These are phyloP conservation scores for Pegoplata infirma DNA, from an alignment of 2,888 invertebrate genomes.

Conservation along the genomic window DNA sequence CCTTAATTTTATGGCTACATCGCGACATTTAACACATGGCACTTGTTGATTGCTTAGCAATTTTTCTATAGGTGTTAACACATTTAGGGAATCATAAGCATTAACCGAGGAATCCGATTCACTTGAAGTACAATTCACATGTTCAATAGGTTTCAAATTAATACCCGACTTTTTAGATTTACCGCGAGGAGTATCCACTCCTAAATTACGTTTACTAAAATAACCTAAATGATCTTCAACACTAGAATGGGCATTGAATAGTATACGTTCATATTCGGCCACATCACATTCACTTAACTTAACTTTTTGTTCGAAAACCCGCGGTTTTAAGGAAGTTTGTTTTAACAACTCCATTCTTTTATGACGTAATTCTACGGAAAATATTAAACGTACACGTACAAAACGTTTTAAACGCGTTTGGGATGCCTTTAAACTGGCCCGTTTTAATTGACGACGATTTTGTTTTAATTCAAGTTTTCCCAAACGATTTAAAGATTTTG, in stretches of 20 bases:
- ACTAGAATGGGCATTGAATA: slow-evolving; percentile 69
- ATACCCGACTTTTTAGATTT: slow-evolving; percentile 6
- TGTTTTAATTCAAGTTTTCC: slow-evolving; percentile 74
- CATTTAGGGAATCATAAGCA: slow-evolving; percentile 20
- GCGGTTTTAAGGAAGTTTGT: slow-evolving; percentile 70
- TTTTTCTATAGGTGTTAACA: slow-evolving; percentile 49
- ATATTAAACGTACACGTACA: slow-evolving; percentile 83
- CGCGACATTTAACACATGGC: slow-evolving; percentile 75
- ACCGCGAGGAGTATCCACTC: too few species aligned
- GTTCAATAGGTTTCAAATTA: slow-evolving; percentile 38
- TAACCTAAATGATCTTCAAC: slow-evolving; percentile 75
- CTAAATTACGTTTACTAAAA: slow-evolving; percentile 69
- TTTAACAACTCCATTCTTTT: slow-evolving; percentile 75
- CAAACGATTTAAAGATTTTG: slow-evolving; percentile 70
- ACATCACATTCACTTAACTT: slow-evolving; percentile 69
- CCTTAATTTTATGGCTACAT: slow-evolving; percentile 74
- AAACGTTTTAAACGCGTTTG: slow-evolving; percentile 77
- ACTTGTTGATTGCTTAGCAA: slow-evolving; percentile 65
- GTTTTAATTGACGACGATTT: slow-evolving; percentile 76
- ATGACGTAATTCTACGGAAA: slow-evolving; percentile 82
- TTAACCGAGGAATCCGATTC: slow-evolving; percentile 44
- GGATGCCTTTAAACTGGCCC: slow-evolving; percentile 64
- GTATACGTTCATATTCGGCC: slow-evolving; percentile 72
- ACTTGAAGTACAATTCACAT: slow-evolving; percentile 43
- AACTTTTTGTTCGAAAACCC: slow-evolving; percentile 73